Percentiles rank a stretch among this genome's conserved stretches.
Conservation (phyloP, 2,888 invertebrate species). For the Nineta flava region DNA sequence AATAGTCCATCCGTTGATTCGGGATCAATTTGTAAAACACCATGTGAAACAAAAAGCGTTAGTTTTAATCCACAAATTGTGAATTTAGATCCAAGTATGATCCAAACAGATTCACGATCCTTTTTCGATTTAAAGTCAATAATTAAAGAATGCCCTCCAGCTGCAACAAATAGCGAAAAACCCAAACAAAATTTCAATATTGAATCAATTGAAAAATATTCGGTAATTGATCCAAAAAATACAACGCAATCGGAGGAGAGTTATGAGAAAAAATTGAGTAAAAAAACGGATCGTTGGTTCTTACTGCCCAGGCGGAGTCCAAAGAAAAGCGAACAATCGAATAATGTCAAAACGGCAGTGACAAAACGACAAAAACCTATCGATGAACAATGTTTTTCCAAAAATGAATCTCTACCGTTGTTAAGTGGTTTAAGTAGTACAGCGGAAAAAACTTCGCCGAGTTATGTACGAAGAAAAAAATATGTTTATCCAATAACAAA, state of each 20-base stretch:
- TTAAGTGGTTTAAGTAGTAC: slow-evolving; percentile 31
- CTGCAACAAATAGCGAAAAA: slow-evolving; percentile 11
- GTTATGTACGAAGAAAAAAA: slow-evolving; percentile 42
- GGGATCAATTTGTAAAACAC: slow-evolving; percentile 22
- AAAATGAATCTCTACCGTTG: slow-evolving; percentile 39
- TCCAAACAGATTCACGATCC: slow-evolving; percentile 8
- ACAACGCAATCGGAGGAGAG: slow-evolving; percentile 11
- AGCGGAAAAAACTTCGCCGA: slow-evolving; percentile 29
- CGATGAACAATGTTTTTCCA: slow-evolving; percentile 24
- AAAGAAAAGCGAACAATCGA: slow-evolving; percentile 12
- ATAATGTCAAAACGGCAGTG: slow-evolving; percentile 12
- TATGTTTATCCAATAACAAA: slow-evolving; percentile 41
- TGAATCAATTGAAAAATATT: not conserved
- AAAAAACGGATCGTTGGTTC: slow-evolving; percentile 16
- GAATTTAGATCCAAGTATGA: slow-evolving; percentile 17
- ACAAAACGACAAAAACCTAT: slow-evolving; percentile 5
- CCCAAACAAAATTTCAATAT: slow-evolving; percentile 1
- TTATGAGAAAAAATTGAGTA: slow-evolving; percentile 13
- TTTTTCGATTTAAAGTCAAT: slow-evolving; percentile 11
- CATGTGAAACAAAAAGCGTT: slow-evolving; percentile 23
- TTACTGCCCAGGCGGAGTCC: slow-evolving; percentile 14
- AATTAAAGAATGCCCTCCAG: slow-evolving; percentile 16
- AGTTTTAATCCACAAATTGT: slow-evolving; percentile 28
- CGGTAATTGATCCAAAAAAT: slow-evolving; percentile 1
- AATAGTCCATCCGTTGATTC: slow-evolving; percentile 22